phyloP scores from a whole-genome alignment of 1,140 invertebrate genomes.

The Grapholita molesta region DNA sequence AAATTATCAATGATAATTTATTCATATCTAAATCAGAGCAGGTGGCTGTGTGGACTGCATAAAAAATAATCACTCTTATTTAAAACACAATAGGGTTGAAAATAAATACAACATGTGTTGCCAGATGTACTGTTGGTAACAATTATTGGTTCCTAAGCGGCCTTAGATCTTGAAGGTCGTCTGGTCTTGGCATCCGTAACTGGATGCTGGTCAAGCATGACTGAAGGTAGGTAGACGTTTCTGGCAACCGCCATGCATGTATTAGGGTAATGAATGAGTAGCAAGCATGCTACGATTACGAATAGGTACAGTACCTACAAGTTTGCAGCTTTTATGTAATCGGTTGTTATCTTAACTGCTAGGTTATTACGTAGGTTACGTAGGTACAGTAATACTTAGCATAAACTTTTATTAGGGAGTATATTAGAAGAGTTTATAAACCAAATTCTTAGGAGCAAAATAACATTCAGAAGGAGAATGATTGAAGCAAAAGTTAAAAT shows the following conservation, averaged over 20 bases:
- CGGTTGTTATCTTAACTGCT: neutral
- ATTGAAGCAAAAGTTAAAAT: too few species aligned
- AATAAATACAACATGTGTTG: neutral
- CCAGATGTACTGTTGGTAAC: neutral
- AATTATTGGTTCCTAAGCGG: neutral
- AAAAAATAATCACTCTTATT: neutral
- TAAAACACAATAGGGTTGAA: neutral
- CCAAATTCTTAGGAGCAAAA: too few species aligned
- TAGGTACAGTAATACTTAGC: too few species aligned
- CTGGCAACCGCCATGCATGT: neutral
- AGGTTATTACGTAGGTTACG: neutral
- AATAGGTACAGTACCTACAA: neutral
- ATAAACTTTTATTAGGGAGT: too few species aligned
- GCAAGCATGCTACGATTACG: neutral
- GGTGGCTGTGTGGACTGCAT: neutral
- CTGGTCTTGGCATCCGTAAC: neutral
- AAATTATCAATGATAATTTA: conserved; percentile 3
- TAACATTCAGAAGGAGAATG: too few species aligned
- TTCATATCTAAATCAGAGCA: neutral
- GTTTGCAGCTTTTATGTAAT: neutral
- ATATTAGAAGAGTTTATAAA: too few species aligned
- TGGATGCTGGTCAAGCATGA: neutral
- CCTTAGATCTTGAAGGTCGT: neutral
- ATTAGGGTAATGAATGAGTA: neutral
- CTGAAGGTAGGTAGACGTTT: neutral